Evolutionary conservation across 2,113 vertebrate genomes (phyloP), one percentile per base, ranked within the genome.

Genomic region (Craseonycteris thonglongyai): DNA sequence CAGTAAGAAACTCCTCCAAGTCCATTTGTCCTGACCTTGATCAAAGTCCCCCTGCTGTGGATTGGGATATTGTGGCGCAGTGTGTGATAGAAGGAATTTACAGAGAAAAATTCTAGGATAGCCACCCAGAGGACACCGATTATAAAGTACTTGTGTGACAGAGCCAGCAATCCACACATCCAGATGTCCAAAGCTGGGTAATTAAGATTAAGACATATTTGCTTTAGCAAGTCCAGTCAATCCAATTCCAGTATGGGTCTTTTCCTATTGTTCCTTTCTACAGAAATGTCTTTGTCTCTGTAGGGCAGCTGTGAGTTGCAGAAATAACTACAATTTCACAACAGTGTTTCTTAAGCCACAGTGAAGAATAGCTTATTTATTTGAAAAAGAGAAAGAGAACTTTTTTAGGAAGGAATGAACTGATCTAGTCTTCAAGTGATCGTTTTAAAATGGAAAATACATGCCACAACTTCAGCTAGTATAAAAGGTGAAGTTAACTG

Each of bases 191-290:
- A 95, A 79, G 79, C 86, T 89, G 86, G 69, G 80, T 96, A 93
- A 96, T 97, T 97, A 97, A 96, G 91, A 97, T 96, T 63, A 96
- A 96, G 93, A 95, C 86, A 58, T 86, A 94, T 88, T 95, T 91
- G 78, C 85, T 83, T 93, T 84, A 93, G 72, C 82, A 97, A 96
- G 89, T 91, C 74, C 91, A 88, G 68, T 94, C 94, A 95, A 83
- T 94, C 91, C 69, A 45, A 40, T 95, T 91, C 58, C 18, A 5
- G 45, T 14, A 56, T 40, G 42, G 28, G 80, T 94, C 68, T 91
- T 78, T 71, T 13, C 56, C 42, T 59, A 58, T 69, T 93, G 91
- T 89, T 96, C 91, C 80, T 69, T 83, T 94, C 85, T 61, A 78
- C 74, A 95, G 93, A 83, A 95, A 78, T 94, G 7, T 88, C 90